These are phyloP conservation scores for Lynx canadensis DNA, from an alignment of 2,113 vertebrate species.

Conservation along the genomic window DNA sequence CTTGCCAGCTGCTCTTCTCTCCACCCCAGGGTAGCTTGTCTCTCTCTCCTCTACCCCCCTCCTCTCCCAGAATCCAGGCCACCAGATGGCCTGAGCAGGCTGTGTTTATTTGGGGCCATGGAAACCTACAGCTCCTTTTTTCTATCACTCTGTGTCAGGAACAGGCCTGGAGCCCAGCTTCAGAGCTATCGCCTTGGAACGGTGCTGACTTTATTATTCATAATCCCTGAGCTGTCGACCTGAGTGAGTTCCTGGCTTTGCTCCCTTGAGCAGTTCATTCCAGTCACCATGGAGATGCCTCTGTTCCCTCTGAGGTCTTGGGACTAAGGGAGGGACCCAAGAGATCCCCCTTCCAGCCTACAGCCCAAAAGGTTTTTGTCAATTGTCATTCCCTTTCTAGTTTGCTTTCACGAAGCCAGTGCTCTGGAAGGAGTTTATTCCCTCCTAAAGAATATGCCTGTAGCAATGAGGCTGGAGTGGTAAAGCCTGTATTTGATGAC, in stretches of 20 bases:
- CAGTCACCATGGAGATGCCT: conserved; percentile 49
- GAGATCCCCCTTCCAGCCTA: conserved; percentile 34
- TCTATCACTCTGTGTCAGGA: conserved; percentile 20
- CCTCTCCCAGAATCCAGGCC: conserved; percentile 82
- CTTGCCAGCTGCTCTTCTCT: conserved; percentile 58
- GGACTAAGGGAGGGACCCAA: conserved; percentile 46
- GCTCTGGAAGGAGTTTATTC: neutral
- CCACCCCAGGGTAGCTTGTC: conserved; percentile 63
- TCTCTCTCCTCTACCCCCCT: conserved; percentile 41
- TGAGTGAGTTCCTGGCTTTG: neutral
- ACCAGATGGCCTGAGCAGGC: conserved; percentile 82
- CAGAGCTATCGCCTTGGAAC: neutral
- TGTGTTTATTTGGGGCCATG: conserved; percentile 68
- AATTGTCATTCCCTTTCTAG: neutral
- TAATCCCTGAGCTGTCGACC: neutral
- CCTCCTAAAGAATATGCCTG: neutral
- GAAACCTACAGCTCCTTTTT: conserved; percentile 60
- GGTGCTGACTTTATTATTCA: conserved; percentile 20
- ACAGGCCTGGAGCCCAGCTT: conserved; percentile 37
- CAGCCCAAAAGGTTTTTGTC: neutral
- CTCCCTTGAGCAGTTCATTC: conserved; percentile 34
- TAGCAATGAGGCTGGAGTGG: neutral
- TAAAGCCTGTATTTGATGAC: neutral
- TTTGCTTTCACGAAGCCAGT: neutral
- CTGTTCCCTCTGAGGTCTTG: conserved; percentile 41